Conservation (phyloP, 1,140 invertebrate species). For the Hyphantria cunea region DNA sequence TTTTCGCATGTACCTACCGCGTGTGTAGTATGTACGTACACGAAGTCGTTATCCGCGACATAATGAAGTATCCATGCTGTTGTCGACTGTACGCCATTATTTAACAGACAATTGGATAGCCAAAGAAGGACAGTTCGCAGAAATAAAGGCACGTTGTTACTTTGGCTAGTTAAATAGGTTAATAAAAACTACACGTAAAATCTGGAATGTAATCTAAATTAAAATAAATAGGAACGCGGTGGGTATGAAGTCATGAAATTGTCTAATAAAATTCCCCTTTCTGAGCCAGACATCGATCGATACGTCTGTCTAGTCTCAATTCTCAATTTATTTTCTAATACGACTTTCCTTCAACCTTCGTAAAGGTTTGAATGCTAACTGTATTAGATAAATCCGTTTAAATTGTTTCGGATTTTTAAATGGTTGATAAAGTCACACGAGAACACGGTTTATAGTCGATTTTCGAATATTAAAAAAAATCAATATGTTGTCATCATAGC, state of each 20-base stretch:
- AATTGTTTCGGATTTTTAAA: too few relatives aligned
- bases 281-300: neutral
- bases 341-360: neutral
- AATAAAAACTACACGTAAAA: too few relatives aligned
- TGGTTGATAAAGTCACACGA: too few relatives aligned
- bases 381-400: too few relatives aligned
- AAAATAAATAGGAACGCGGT: neutral
- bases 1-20: slow-evolving; percentile 13
- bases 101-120: slow-evolving; percentile 8
- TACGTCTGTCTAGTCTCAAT: neutral
- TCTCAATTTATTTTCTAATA: neutral
- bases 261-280: slow-evolving; percentile 5
- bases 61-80: slow-evolving; percentile 20
- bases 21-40: slow-evolving; percentile 6
- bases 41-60: slow-evolving; percentile 16
- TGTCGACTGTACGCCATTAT: neutral
- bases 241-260: neutral
- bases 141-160: neutral
- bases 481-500: too few relatives aligned
- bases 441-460: too few relatives aligned
- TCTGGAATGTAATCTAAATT: too few relatives aligned
- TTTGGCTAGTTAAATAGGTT: too few relatives aligned
- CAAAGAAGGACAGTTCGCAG: neutral
- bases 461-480: too few relatives aligned
- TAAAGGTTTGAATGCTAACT: too few relatives aligned